phyloP scores from a whole-genome alignment of 2,113 vertebrate species.

The Varanus komodoensis region DNA sequence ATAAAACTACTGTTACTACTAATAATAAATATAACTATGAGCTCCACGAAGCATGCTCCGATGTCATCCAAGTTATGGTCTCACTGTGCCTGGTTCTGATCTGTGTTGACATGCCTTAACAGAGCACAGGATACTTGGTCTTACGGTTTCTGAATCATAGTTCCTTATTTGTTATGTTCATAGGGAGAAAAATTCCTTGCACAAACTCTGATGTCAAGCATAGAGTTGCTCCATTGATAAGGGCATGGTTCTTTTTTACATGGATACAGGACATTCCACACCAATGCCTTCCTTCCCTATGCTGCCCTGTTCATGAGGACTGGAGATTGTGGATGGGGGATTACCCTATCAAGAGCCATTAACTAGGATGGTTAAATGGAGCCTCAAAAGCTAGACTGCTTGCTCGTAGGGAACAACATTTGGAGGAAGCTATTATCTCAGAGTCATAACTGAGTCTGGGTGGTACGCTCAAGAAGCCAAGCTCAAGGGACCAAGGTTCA shows the following conservation, averaged over 20 bases:
- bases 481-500: too few relatives aligned
- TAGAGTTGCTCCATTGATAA: background rate
- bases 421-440: background rate
- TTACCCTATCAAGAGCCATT: background rate
- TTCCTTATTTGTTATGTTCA: background rate
- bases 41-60: too few relatives aligned
- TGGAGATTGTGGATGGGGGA: background rate
- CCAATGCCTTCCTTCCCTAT: background rate
- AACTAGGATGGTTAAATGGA: background rate
- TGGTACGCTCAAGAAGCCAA: too few relatives aligned
- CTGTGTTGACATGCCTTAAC: background rate
- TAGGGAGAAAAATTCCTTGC: background rate
- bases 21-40: background rate
- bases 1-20: too few relatives aligned
- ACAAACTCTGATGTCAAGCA: background rate
- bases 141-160: background rate
- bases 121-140: too few relatives aligned
- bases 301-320: too few relatives aligned
- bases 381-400: background rate
- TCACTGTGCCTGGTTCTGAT: background rate
- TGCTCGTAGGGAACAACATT: background rate
- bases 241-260: background rate
- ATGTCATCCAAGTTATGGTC: background rate
- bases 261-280: background rate
- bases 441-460: too few relatives aligned